Evolutionary conservation across 1,140 invertebrate species (phyloP).

Genomic region (Drosophila insularis): DNA sequence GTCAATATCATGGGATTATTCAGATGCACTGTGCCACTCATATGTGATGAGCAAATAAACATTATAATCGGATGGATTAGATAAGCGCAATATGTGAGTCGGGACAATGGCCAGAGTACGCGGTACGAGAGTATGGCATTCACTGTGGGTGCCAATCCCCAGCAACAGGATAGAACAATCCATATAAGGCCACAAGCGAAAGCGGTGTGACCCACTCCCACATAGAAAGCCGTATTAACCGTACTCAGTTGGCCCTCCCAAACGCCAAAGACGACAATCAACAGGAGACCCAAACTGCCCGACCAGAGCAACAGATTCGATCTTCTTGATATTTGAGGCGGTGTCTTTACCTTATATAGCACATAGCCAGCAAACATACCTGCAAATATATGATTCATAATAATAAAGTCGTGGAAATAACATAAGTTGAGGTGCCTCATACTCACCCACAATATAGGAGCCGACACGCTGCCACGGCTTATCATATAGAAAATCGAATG

Average conservation of each 20-base stretch:
- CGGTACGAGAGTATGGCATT: conserved; percentile 90
- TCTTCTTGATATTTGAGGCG: conserved; percentile 86
- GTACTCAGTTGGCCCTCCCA: conserved; percentile 87
- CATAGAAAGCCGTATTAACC: conserved; percentile 87
- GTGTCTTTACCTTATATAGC: conserved; percentile 87
- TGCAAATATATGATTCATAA: conserved; percentile 43
- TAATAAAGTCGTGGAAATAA: not conserved
- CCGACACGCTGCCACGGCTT: conserved; percentile 93
- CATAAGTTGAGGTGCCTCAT: not conserved
- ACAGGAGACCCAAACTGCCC: conserved; percentile 84
- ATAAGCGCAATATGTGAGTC: conserved; percentile 95
- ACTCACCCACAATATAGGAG: conserved; percentile 89
- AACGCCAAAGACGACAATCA: conserved; percentile 89
- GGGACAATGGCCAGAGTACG: conserved; percentile 91
- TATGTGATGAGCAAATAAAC: conserved; percentile 89
- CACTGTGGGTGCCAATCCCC: conserved; percentile 88
- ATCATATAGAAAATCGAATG: conserved; percentile 92
- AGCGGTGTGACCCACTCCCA: conserved; percentile 86
- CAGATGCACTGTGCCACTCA: conserved; percentile 90
- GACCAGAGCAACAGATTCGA: conserved; percentile 86
- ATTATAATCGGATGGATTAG: conserved; percentile 94
- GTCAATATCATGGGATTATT: conserved; percentile 88
- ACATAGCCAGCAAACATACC: conserved; percentile 90
- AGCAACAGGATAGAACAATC: conserved; percentile 91
- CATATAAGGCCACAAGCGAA: conserved; percentile 91